Evolutionary conservation across 2,113 vertebrate species (phyloP).

Genomic region (Kryptolebias marmoratus): DNA sequence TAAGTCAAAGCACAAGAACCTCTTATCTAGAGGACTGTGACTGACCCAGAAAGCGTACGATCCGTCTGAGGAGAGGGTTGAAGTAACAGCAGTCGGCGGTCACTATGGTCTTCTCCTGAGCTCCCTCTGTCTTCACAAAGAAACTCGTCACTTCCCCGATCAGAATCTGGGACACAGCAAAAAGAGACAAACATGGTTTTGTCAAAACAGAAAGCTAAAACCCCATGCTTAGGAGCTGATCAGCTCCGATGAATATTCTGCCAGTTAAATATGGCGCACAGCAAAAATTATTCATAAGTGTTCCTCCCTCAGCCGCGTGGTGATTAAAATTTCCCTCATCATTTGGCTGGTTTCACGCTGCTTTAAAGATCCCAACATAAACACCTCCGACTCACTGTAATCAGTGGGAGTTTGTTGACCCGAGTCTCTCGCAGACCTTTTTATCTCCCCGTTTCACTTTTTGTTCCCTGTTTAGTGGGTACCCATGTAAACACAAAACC

Average conservation of each 20-base stretch:
- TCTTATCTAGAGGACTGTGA: constrained; percentile 21
- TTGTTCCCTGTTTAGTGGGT: neutral
- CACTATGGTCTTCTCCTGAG: constrained; percentile 88
- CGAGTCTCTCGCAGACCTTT: constrained; percentile 12
- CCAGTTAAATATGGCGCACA: constrained; percentile 26
- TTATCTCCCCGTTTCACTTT: neutral
- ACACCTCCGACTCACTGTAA: constrained; percentile 36
- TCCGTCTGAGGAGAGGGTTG: constrained; percentile 88
- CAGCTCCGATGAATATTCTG: constrained; percentile 30
- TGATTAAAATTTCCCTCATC: constrained; percentile 21
- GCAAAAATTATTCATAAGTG: constrained; percentile 51
- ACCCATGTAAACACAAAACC: constrained; percentile 21
- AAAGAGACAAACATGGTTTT: constrained; percentile 2
- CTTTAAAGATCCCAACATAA: constrained; percentile 41
- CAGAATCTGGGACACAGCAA: constrained; percentile 81
- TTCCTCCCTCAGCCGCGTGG: constrained; percentile 18
- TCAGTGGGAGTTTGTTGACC: constrained; percentile 24
- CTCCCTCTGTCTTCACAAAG: constrained; percentile 82
- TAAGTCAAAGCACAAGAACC: constrained; percentile 19
- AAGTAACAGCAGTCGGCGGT: constrained; percentile 92
- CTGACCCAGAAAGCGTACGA: constrained; percentile 90
- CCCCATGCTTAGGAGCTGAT: constrained; percentile 15
- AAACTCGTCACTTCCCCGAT: constrained; percentile 87
- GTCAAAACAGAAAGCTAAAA: constrained; percentile 27
- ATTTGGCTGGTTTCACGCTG: constrained; percentile 44